phyloP scores from a whole-genome alignment of 2,888 invertebrate genomes.

The Ecdyonurus torrentis region DNA sequence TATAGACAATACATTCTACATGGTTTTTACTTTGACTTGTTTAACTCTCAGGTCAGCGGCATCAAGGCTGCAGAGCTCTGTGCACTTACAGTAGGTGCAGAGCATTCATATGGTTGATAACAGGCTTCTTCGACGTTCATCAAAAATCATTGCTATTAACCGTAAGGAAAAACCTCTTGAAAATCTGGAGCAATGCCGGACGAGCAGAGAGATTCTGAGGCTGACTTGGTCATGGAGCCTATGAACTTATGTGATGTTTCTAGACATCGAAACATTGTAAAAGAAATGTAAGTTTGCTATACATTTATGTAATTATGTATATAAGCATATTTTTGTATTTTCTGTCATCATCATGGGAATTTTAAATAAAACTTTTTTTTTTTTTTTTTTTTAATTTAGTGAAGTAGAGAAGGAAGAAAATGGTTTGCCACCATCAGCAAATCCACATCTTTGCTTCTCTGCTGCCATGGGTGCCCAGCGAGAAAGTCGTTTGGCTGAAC shows the following conservation, averaged over 20 bases:
- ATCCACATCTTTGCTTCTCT: constrained; percentile 11
- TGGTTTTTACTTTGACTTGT: no score
- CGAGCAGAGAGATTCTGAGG: constrained; percentile 1
- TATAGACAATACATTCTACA: no score
- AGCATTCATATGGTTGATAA: background rate
- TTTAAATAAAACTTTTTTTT: no score
- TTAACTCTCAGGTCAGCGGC: background rate
- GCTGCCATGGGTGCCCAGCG: constrained; percentile 11
- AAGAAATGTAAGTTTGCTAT: background rate
- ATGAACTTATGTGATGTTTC: constrained; percentile 1
- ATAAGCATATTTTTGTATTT: no score
- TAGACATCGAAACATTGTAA: background rate
- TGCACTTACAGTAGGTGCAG: background rate
- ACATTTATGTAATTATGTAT: no score
- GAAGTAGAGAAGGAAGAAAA: constrained; percentile 4
- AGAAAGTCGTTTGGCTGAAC: constrained; percentile 6
- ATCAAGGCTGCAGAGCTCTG: background rate
- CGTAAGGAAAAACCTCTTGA: background rate
- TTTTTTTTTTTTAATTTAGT: no score
- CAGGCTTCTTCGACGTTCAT: background rate
- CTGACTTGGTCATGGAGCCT: background rate
- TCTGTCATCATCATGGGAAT: no score
- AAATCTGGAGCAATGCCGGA: background rate
- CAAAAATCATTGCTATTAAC: background rate
- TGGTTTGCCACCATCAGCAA: constrained; percentile 4